Conservation (phyloP, 2,113 vertebrate species). For the Catharus minimus region DNA sequence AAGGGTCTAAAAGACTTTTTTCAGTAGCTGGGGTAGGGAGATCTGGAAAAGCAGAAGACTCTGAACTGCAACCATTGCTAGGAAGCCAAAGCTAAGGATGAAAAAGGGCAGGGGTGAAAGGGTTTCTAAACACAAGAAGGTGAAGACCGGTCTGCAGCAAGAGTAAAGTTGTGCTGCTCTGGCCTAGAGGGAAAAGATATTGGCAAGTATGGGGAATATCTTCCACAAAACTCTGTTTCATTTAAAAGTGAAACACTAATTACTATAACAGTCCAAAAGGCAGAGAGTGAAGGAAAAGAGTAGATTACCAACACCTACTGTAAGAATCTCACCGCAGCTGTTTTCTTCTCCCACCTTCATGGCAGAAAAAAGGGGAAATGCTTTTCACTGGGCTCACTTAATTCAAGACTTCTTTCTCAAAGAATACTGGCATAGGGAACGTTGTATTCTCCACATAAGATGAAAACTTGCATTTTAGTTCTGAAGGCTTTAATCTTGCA, state of each 20-base stretch:
- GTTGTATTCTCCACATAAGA: not conserved
- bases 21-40: not conserved
- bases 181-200: not conserved
- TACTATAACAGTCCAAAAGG: not conserved
- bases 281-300: not conserved
- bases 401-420: not conserved
- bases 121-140: not conserved
- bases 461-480: not conserved
- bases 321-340: not conserved
- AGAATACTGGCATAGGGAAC: not conserved
- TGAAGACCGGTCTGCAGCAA: not conserved
- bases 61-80: not conserved
- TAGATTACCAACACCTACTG: not conserved
- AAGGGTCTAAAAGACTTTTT: not conserved
- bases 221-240: not conserved
- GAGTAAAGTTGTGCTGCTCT: not conserved
- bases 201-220: not conserved
- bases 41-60: not conserved
- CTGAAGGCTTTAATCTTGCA: not conserved
- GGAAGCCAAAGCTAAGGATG: not conserved
- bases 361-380: not conserved
- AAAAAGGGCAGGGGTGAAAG: accelerated
- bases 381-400: not conserved
- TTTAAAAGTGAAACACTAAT: not conserved
- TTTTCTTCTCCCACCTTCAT: not conserved